These are phyloP conservation scores for Drosophila testacea DNA, from an alignment of 2,888 invertebrate species.

Conservation along the genomic window DNA sequence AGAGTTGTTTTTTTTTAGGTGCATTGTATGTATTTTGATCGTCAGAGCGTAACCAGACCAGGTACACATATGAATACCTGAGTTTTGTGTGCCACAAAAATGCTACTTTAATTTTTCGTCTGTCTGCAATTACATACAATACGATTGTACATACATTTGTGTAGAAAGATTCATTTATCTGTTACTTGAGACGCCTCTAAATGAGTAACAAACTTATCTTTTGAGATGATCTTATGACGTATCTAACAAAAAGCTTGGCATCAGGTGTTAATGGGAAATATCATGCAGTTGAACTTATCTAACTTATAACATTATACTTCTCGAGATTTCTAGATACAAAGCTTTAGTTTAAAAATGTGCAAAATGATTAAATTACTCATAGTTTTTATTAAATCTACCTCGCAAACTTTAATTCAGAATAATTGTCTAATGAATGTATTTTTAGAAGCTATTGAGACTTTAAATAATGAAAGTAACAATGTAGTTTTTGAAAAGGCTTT, in stretches of 20 bases:
- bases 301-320: no score
- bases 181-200: slow-evolving; percentile 28
- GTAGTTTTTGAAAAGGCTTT: no score
- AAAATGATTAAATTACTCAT: no score
- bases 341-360: no score
- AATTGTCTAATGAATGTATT: no score
- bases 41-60: slow-evolving; percentile 74
- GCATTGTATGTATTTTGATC: slow-evolving; percentile 66
- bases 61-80: slow-evolving; percentile 34
- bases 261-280: slow-evolving; percentile 9
- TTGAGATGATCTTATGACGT: slow-evolving; percentile 39
- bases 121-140: slow-evolving; percentile 58
- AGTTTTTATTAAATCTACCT: no score
- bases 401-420: no score
- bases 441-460: no score
- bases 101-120: slow-evolving; percentile 43
- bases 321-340: no score
- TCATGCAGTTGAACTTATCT: background rate
- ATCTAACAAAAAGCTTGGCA: slow-evolving; percentile 10
- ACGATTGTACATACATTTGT: slow-evolving; percentile 6
- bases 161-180: background rate
- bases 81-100: slow-evolving; percentile 67
- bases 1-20: slow-evolving; percentile 24
- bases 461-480: no score
- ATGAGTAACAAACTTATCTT: slow-evolving; percentile 31